Evolutionary conservation across 1,140 invertebrate genomes (phyloP).

Genomic region (Macrocentrus cingulum): DNA sequence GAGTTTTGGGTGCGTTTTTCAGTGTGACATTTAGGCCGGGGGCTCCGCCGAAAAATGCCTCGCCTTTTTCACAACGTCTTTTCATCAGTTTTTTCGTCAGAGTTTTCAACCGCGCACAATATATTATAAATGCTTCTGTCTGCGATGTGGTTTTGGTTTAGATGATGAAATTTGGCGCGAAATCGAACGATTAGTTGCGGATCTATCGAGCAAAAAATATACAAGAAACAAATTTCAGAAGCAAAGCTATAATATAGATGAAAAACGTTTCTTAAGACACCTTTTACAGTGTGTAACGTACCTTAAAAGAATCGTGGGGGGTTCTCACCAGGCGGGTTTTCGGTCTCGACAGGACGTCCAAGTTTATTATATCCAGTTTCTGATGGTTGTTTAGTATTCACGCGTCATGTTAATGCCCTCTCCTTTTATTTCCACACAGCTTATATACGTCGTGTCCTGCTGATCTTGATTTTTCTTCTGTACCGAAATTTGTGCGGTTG

Average conservation of each 20-base stretch:
- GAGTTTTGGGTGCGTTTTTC: slow-evolving; percentile 30
- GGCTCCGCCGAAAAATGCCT: slow-evolving; percentile 21
- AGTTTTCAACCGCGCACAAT: too few species aligned
- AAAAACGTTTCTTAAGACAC: background rate
- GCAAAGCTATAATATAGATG: too few species aligned
- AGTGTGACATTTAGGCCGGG: slow-evolving; percentile 38
- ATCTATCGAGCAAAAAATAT: too few species aligned
- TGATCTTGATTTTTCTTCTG: slow-evolving; percentile 10
- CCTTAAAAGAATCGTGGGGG: slow-evolving; percentile 34
- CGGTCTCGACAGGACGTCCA: slow-evolving; percentile 34
- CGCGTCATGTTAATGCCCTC: slow-evolving; percentile 38
- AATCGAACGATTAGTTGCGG: too few species aligned
- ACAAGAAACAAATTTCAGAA: background rate
- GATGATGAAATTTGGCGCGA: too few species aligned
- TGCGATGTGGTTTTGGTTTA: too few species aligned
- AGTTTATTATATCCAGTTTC: slow-evolving; percentile 37
- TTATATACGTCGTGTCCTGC: slow-evolving; percentile 9
- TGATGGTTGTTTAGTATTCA: slow-evolving; percentile 43
- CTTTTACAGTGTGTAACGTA: background rate
- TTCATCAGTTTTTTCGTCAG: slow-evolving; percentile 17
- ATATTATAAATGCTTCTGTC: too few species aligned
- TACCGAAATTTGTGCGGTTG: slow-evolving; percentile 6
- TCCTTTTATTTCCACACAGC: slow-evolving; percentile 22
- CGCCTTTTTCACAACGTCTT: slow-evolving; percentile 14
- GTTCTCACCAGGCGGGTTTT: slow-evolving; percentile 38